Base-by-base conservation (phyloP, 2,888 invertebrate genomes). In the Coronaproctus castanopsis region DNA sequence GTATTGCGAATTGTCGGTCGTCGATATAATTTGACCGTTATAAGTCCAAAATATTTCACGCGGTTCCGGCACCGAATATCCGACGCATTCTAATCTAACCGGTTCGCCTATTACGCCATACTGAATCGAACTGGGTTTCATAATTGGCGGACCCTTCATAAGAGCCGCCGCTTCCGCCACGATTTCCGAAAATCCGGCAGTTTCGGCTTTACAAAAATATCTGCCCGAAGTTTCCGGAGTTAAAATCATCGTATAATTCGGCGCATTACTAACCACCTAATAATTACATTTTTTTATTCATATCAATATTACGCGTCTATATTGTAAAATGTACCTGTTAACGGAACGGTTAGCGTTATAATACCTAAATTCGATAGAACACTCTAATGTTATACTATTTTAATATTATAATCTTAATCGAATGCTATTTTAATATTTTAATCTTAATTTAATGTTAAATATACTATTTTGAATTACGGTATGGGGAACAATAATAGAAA, bases 61-160 rank as follows among this genome's bases (percentile, higher is more conserved):
- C 2, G 93, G 91, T 67, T 85, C 83, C 1, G 95, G 95, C 57
- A 95, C 85, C 21, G 92, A 85, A 69, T 86, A 83, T 1, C 89
- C 88, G 50, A 85, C 79, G 71, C 95, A 96, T 71, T 91, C 90
- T 49, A 95, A 81, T 69, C 85, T 79, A 1, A 85, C 83, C 3
- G 80, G 81, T 67, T 84, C 85, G 0, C 87, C 87, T 67, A 84
- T 82, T 1, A 82, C 78, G 0, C 87, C 91, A 67, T 86, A 87
- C 69, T 92, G 91, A 1, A 85, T 82, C 64, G 82, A 78, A 68
- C 87, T 86, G 55, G 88, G 87, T 57, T 85, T 77, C 65, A 90
- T 87, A 65, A 81, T 82, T 1, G 91, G 90, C 2, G 86, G 71
- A 76, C 80, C 81, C 76, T 88, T 90, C 55, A 89, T 78, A 66